A percentile compares a stretch with the other conserved stretches of the same genome.
phyloP scores from a whole-genome alignment of 2,797 vertebrate species.

The Austrolebias charrua region DNA sequence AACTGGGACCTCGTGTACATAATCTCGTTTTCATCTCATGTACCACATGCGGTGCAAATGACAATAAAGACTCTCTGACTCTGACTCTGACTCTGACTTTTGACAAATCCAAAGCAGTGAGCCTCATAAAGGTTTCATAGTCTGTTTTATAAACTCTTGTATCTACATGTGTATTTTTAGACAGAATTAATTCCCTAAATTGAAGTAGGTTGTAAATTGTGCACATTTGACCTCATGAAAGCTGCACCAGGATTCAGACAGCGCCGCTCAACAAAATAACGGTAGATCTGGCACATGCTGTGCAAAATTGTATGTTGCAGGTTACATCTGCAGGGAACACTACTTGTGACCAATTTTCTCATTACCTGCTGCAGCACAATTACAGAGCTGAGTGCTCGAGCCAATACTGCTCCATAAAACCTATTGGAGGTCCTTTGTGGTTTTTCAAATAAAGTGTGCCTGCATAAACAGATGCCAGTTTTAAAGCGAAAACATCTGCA shows the following conservation, averaged over 20 bases:
- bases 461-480: slow-evolving; percentile 84
- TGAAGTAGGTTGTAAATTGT: slow-evolving; percentile 41
- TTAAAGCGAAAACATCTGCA: slow-evolving; percentile 84
- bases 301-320: slow-evolving; percentile 66
- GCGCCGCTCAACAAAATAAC: slow-evolving; percentile 42
- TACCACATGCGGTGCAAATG: too few species aligned
- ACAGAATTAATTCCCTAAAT: slow-evolving; percentile 27
- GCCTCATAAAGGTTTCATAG: background rate
- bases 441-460: slow-evolving; percentile 78
- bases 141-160: slow-evolving; percentile 12
- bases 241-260: slow-evolving; percentile 37
- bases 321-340: slow-evolving; percentile 71
- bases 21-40: too few species aligned
- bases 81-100: too few species aligned
- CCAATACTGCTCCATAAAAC: slow-evolving; percentile 80
- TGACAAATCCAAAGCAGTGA: background rate
- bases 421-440: slow-evolving; percentile 78
- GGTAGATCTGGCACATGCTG: slow-evolving; percentile 62
- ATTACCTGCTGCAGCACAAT: slow-evolving; percentile 77
- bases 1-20: too few species aligned
- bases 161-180: slow-evolving; percentile 29
- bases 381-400: slow-evolving; percentile 77
- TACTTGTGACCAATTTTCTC: slow-evolving; percentile 80
- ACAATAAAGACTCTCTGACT: too few species aligned
- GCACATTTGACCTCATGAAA: slow-evolving; percentile 44